Conservation (phyloP, 2,113 vertebrate species). For the Lanius collurio region DNA sequence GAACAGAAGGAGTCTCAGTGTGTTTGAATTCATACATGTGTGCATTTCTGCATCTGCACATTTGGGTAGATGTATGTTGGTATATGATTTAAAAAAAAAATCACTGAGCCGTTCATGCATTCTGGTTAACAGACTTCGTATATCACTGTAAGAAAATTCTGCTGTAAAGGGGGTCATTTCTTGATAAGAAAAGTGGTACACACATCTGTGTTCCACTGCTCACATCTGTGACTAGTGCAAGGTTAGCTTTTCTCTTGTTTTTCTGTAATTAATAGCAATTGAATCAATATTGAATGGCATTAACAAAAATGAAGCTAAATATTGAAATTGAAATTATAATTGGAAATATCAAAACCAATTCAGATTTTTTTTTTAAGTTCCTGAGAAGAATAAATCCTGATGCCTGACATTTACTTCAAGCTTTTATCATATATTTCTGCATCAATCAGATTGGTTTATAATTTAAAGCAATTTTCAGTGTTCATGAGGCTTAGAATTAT, state of each 20-base stretch:
- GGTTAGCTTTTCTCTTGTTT: not conserved
- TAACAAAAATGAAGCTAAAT: not conserved
- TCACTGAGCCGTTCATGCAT: fast-evolving
- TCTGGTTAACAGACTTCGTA: not conserved
- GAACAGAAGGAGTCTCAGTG: not conserved
- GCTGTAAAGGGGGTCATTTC: not conserved
- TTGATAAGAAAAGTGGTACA: not conserved
- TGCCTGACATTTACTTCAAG: not conserved
- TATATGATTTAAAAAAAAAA: not conserved
- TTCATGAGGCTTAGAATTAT: not conserved
- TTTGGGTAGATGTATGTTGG: not conserved
- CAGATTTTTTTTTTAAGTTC: not conserved
- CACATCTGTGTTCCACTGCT: not conserved
- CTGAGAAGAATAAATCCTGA: not conserved
- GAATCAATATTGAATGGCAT: not conserved
- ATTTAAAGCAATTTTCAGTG: not conserved
- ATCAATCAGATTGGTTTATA: not conserved
- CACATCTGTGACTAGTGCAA: not conserved
- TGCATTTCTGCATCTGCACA: not conserved
- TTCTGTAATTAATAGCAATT: not conserved
- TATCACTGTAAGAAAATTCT: not conserved
- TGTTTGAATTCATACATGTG: not conserved
- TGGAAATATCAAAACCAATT: not conserved
- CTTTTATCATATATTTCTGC: not conserved
- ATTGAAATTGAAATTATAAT: not conserved